Conservation (phyloP, 2,113 vertebrate species). For the Pagrus major region DNA sequence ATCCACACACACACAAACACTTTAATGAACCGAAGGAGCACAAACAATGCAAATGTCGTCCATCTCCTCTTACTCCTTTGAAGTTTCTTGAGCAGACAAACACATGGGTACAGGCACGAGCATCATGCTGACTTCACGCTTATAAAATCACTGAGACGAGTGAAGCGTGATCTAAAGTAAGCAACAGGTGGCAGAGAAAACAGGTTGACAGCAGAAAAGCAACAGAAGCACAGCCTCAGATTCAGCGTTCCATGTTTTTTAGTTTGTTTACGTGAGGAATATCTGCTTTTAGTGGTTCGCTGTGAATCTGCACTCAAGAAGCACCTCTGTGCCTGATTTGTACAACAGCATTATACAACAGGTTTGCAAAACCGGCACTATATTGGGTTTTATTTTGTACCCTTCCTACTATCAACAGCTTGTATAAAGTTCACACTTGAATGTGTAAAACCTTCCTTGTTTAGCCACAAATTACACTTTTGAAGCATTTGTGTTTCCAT, state of each 20-base stretch:
- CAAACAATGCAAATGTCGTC: slow-evolving; percentile 19
- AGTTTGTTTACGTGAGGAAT: slow-evolving; percentile 16
- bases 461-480: not conserved
- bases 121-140: slow-evolving; percentile 23
- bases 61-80: not conserved
- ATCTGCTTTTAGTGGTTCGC: not conserved
- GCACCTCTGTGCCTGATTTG: not conserved
- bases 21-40: slow-evolving; percentile 33
- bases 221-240: not conserved
- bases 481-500: not conserved
- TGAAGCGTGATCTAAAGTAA: slow-evolving; percentile 24
- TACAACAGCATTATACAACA: not conserved
- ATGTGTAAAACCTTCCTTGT: slow-evolving; percentile 3
- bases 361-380: not conserved
- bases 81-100: not conserved
- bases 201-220: slow-evolving; percentile 13
- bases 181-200: slow-evolving; percentile 33
- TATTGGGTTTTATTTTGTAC: slow-evolving; percentile 2
- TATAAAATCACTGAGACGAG: not conserved
- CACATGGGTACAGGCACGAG: not conserved
- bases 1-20: slow-evolving; percentile 27
- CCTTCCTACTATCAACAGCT: slow-evolving; percentile 14
- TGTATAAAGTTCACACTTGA: slow-evolving; percentile 18
- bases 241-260: not conserved
- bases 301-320: not conserved